Percentiles rank a stretch among this genome's conserved stretches.
Evolutionary conservation across 2,113 vertebrate species (phyloP).

Genomic region (Chrysochloris asiatica): DNA sequence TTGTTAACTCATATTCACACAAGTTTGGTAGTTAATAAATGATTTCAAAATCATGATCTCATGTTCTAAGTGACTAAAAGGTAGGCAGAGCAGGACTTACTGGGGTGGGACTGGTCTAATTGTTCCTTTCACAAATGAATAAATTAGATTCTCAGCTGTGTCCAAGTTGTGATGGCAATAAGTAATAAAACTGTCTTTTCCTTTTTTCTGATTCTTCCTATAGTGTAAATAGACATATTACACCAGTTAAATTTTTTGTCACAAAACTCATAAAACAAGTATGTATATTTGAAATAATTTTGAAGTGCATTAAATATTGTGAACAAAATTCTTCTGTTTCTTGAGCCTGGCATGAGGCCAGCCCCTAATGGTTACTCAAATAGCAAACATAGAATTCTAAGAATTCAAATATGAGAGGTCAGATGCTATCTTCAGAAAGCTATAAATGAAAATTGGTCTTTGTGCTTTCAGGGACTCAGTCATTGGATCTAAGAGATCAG

Average conservation of each 20-base stretch:
- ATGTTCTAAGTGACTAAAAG: neutral
- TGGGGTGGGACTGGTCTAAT: neutral
- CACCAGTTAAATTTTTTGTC: neutral
- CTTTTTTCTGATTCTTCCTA: neutral
- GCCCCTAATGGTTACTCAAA: neutral
- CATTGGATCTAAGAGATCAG: conserved; percentile 22
- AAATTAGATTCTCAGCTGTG: neutral
- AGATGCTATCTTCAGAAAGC: neutral
- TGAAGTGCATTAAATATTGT: neutral
- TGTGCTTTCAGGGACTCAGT: neutral
- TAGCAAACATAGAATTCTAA: neutral
- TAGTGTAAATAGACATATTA: neutral
- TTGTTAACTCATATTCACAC: neutral
- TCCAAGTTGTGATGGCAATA: neutral
- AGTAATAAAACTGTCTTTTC: neutral
- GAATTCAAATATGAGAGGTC: neutral
- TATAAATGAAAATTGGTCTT: conserved; percentile 39
- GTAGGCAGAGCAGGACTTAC: neutral
- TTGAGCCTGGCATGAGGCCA: neutral
- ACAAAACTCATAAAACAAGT: conserved; percentile 11
- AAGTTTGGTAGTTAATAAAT: conserved; percentile 26
- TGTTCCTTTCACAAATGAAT: neutral
- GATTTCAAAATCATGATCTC: conserved; percentile 34
- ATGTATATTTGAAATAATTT: neutral
- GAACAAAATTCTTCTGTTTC: neutral